phyloP scores from a whole-genome alignment of 2,888 invertebrate species.

The Idaea straminata region DNA sequence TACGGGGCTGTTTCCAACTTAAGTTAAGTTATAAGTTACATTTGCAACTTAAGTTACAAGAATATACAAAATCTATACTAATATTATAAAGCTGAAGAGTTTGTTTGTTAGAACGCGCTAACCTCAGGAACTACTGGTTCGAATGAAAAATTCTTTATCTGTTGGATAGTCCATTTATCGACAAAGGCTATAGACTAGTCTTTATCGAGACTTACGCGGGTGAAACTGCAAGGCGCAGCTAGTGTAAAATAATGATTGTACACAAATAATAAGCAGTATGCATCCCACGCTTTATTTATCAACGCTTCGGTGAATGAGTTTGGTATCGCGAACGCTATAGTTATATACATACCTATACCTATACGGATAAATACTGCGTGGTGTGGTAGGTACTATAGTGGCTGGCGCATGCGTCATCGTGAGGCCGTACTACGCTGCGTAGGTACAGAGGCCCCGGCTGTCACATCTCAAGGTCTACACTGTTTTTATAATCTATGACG shows the following conservation, averaged over 20 bases:
- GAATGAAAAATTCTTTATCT: no score
- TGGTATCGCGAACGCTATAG: background rate
- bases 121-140: no score
- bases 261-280: background rate
- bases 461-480: constrained; percentile 22
- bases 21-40: no score
- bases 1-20: no score
- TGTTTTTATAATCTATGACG: constrained; percentile 21
- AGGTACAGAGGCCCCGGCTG: constrained; percentile 22
- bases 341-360: background rate
- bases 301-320: constrained; percentile 8
- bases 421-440: constrained; percentile 25
- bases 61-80: no score
- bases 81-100: no score
- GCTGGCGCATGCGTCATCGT: constrained; percentile 26
- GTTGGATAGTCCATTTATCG: no score
- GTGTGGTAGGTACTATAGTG: constrained; percentile 21
- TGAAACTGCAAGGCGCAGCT: no score
- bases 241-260: background rate
- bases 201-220: no score
- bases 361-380: constrained; percentile 11
- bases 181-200: no score
- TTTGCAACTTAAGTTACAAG: no score
- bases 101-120: no score
- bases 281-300: constrained; percentile 16